Conservation (phyloP, 2,888 invertebrate species). For the Blastobasis lacticolella region DNA sequence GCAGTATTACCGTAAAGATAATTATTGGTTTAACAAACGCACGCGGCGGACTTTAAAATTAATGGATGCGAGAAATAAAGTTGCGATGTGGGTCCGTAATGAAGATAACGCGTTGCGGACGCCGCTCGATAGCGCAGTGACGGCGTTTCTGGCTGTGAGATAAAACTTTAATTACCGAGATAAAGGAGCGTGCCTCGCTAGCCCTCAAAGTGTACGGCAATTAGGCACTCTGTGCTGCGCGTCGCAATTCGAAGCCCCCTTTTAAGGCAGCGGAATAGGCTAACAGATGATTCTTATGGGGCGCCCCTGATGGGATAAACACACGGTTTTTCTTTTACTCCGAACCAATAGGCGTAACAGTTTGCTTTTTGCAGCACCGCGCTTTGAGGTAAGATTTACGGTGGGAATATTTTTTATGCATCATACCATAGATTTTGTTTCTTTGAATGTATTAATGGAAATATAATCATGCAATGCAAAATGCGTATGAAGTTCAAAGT, state of each 20-base stretch:
- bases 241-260: not conserved
- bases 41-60: slow-evolving; percentile 60
- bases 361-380: too few relatives aligned
- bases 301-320: too few relatives aligned
- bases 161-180: slow-evolving; percentile 66
- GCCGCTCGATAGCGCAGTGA: slow-evolving; percentile 57
- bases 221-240: slow-evolving; percentile 21
- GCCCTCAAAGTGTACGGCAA: slow-evolving; percentile 33
- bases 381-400: too few relatives aligned
- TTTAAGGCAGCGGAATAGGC: not conserved
- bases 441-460: too few relatives aligned
- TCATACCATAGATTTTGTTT: too few relatives aligned
- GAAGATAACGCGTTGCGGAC: slow-evolving; percentile 64
- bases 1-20: slow-evolving; percentile 48
- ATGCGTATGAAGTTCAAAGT: too few relatives aligned
- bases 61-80: slow-evolving; percentile 67
- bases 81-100: slow-evolving; percentile 55
- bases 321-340: too few relatives aligned
- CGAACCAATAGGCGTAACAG: too few relatives aligned
- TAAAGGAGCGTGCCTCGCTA: slow-evolving; percentile 29
- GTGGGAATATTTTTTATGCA: too few relatives aligned
- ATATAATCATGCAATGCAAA: too few relatives aligned
- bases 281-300: too few relatives aligned
- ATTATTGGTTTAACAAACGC: slow-evolving; percentile 57
- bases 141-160: slow-evolving; percentile 54